Evolutionary conservation across 2,797 vertebrate genomes (phyloP).

Genomic region (Cryptoprocta ferox): DNA sequence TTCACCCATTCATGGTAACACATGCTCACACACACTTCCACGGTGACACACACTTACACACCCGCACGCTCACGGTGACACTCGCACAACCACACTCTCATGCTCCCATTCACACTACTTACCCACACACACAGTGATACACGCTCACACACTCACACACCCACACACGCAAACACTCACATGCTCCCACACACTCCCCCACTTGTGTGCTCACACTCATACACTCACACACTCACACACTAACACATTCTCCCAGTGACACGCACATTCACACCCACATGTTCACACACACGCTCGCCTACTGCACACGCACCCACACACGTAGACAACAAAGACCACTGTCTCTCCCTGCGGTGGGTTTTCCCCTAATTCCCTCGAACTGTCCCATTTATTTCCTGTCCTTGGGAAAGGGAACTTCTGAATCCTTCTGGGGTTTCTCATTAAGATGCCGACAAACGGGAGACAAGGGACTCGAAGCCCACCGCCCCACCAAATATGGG

Average conservation of each 20-base stretch:
- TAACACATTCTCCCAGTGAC: background rate
- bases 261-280: background rate
- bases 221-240: background rate
- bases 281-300: background rate
- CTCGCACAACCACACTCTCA: too few species aligned
- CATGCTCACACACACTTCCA: too few species aligned
- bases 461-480: conserved; percentile 1
- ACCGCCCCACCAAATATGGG: conserved; percentile 72
- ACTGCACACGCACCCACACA: background rate
- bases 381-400: conserved; percentile 66
- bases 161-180: too few species aligned
- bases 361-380: conserved; percentile 42
- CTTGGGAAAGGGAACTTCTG: conserved; percentile 72
- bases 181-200: background rate
- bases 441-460: conserved; percentile 63
- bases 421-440: conserved; percentile 70
- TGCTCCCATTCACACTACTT: too few species aligned
- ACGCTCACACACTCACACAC: too few species aligned
- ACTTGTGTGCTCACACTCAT: background rate
- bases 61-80: background rate
- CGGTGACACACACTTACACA: too few species aligned
- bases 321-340: background rate
- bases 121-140: too few species aligned
- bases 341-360: background rate
- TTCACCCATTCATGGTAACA: too few species aligned